Percentiles rank a stretch among this genome's conserved stretches.
phyloP scores from a whole-genome alignment of 2,797 vertebrate genomes.

The Amblyopsis hoosieri region DNA sequence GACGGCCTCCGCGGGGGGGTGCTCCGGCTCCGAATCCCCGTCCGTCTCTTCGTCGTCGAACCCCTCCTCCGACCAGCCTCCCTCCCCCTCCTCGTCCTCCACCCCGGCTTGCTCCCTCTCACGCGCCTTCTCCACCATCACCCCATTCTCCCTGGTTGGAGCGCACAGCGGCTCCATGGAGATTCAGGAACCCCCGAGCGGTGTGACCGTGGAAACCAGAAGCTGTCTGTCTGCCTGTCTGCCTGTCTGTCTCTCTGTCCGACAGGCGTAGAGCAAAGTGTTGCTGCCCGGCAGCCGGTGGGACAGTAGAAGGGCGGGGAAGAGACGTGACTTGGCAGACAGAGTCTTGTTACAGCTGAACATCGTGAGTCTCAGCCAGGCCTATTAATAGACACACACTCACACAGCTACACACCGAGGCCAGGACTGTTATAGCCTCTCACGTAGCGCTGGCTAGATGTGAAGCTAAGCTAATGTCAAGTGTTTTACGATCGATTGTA shows the following conservation, averaged over 20 bases:
- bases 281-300: constrained; percentile 76
- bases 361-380: constrained; percentile 84
- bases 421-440: constrained; percentile 22
- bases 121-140: constrained; percentile 66
- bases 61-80: constrained; percentile 62
- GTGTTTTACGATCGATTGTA: background rate
- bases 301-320: constrained; percentile 78
- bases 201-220: constrained; percentile 78
- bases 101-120: constrained; percentile 77
- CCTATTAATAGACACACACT: constrained; percentile 86
- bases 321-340: constrained; percentile 86
- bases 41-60: constrained; percentile 77
- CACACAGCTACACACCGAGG: constrained; percentile 42
- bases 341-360: constrained; percentile 92
- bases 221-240: constrained; percentile 61
- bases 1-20: constrained; percentile 51
- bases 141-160: constrained; percentile 70
- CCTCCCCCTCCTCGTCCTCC: constrained; percentile 63
- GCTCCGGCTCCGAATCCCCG: constrained; percentile 82
- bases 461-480: constrained; percentile 22
- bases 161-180: constrained; percentile 77
- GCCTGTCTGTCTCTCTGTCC: constrained; percentile 59
- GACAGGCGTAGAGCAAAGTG: constrained; percentile 66
- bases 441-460: constrained; percentile 46
- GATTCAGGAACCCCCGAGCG: constrained; percentile 59